Evolutionary conservation across 2,797 vertebrate genomes (phyloP).

Genomic region (Phaenicophaeus curvirostris): DNA sequence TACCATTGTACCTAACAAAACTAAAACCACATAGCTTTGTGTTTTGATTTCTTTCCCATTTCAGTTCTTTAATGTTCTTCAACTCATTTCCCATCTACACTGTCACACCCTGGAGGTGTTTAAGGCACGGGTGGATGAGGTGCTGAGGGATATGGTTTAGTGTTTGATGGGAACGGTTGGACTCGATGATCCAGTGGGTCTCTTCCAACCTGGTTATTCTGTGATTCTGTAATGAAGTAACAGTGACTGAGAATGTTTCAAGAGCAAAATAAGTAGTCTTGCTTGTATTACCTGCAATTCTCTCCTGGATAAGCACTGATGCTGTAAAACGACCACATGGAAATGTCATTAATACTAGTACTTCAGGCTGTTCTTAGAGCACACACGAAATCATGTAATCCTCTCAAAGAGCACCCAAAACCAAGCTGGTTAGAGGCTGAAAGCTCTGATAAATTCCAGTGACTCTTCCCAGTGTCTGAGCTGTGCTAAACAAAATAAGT

Average conservation of each 20-base stretch:
- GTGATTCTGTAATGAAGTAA: too few relatives aligned
- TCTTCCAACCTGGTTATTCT: too few relatives aligned
- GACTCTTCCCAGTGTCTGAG: neutral
- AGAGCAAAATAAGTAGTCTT: neutral
- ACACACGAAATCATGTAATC: neutral
- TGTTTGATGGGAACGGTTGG: too few relatives aligned
- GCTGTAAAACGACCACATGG: rapidly evolving
- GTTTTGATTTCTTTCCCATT: neutral
- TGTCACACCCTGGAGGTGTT: too few relatives aligned
- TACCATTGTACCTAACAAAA: neutral
- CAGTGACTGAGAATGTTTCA: neutral
- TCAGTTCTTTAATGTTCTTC: neutral
- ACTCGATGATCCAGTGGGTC: too few relatives aligned
- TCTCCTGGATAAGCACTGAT: neutral
- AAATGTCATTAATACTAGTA: neutral
- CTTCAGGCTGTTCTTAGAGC: rapidly evolving
- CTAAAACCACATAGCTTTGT: neutral
- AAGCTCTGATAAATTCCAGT: neutral
- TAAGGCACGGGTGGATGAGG: too few relatives aligned
- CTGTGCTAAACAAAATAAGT: neutral
- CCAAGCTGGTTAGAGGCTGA: neutral
- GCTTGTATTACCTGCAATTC: neutral
- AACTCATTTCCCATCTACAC: neutral
- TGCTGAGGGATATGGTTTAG: too few relatives aligned
- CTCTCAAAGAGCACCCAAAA: neutral